Evolutionary conservation across 2,888 invertebrate genomes (phyloP), one percentile per base, ranked within the genome.

Genomic region (Oligia strigilis): DNA sequence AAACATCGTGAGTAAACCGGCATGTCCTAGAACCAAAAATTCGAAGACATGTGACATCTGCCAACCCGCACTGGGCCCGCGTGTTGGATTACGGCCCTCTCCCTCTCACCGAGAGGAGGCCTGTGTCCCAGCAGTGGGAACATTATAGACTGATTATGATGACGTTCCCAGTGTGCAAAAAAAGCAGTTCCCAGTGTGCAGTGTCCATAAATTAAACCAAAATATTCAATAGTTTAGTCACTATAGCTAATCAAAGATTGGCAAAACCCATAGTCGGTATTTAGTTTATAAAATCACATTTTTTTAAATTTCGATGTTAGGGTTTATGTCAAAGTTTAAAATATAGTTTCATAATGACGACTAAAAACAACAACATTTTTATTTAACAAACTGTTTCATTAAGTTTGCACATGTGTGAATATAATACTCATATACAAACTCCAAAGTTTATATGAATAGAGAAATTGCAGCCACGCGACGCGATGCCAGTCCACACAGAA

Each of bases 361-460:
- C 23, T 36, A n/a, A 52, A 46, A 71, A 52, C 23, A 29, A n/a
- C 52, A 58, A 29, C 6, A 74, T 14, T 73, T 58, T 29, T 40
- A 40, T 36, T 36, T 29, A 36, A 36, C 5, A 62, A 72, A 74
- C 55, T n/a, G 8, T 55, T 72, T 84, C 71, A 64, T 19, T 43
- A 40, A 23, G 23, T 55, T 58, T 40, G n/a, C 46, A 69, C 64
- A n/a, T 84, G 67, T 75, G 65, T 67, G 66, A 74, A 77, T 71
- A 74, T 72, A 62, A 73, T 29, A 29, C 65, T 58, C 9, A 46
- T 43, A 73, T 9, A 36, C 73, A 77, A 76, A 79, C 84, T 77
- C 55, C 3, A 64, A 82, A 86, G 64, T 83, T 86, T 64, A 80
- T 86, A 83, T 71, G 72, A 80, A 85, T 87, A 85, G 72, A 85